Percentiles rank a stretch among this genome's conserved stretches.
Evolutionary conservation across 2,797 vertebrate species (phyloP).

Genomic region (Anas bahamensis): DNA sequence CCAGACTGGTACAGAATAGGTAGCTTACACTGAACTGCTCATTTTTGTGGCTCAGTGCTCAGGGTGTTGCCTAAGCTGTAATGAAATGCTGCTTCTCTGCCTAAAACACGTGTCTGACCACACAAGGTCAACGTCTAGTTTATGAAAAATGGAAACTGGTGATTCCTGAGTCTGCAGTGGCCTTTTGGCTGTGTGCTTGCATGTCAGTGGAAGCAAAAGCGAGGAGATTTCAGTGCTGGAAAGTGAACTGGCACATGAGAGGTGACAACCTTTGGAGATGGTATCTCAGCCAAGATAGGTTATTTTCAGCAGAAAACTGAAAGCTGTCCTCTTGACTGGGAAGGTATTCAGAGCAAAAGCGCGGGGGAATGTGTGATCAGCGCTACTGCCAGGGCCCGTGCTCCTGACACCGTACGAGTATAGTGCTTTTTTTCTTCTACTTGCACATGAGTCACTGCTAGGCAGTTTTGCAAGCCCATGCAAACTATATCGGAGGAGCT

Average conservation of each 20-base stretch:
- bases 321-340: background rate
- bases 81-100: constrained; percentile 45
- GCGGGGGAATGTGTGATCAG: background rate
- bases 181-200: constrained; percentile 37
- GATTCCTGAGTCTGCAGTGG: constrained; percentile 72
- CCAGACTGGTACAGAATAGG: background rate
- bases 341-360: background rate
- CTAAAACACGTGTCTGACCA: background rate
- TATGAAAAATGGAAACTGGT: constrained; percentile 27
- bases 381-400: background rate
- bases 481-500: constrained; percentile 1
- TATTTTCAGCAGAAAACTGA: constrained; percentile 16
- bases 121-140: background rate
- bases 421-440: background rate
- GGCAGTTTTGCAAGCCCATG: constrained; percentile 22
- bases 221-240: constrained; percentile 34
- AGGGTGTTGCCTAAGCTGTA: constrained; percentile 5
- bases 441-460: background rate
- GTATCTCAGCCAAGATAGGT: background rate
- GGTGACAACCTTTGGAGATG: background rate
- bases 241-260: background rate
- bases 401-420: background rate
- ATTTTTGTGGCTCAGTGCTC: constrained; percentile 6
- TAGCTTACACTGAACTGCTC: constrained; percentile 34
- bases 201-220: constrained; percentile 34